A percentile compares a stretch with the other conserved stretches of the same genome.
phyloP scores from a whole-genome alignment of 2,113 vertebrate genomes.

The Pycnonotus jocosus region DNA sequence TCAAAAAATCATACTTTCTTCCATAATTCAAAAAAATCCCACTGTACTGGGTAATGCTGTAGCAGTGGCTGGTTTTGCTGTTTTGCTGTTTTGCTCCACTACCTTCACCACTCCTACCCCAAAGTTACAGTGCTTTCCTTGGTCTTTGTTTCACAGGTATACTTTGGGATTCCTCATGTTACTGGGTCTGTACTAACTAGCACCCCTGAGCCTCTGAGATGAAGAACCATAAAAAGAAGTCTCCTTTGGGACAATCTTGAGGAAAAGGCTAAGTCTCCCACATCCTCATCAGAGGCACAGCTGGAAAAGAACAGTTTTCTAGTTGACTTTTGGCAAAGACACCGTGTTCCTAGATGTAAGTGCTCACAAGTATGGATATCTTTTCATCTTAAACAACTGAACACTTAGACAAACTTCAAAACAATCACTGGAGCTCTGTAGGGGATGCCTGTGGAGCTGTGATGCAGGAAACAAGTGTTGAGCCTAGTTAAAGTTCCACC shows the following conservation, averaged over 20 bases:
- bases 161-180: neutral
- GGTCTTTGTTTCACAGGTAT: neutral
- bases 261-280: neutral
- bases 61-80: neutral
- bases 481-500: neutral
- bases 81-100: neutral
- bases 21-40: neutral
- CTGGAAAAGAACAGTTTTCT: neutral
- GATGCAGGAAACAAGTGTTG: conserved; percentile 16
- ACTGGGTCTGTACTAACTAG: neutral
- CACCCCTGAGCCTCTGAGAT: neutral
- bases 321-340: rapidly evolving
- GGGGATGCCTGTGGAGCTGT: neutral
- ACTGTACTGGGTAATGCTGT: neutral
- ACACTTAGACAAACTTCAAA: neutral
- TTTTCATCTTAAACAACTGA: neutral
- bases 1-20: neutral
- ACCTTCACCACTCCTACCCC: neutral
- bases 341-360: neutral
- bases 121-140: neutral
- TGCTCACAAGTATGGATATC: neutral
- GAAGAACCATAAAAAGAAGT: neutral
- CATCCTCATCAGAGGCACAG: neutral
- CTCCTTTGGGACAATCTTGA: neutral
- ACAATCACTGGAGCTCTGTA: neutral